Evolutionary conservation across 2,113 vertebrate genomes (phyloP).

Genomic region (Microcebus jonahi): DNA sequence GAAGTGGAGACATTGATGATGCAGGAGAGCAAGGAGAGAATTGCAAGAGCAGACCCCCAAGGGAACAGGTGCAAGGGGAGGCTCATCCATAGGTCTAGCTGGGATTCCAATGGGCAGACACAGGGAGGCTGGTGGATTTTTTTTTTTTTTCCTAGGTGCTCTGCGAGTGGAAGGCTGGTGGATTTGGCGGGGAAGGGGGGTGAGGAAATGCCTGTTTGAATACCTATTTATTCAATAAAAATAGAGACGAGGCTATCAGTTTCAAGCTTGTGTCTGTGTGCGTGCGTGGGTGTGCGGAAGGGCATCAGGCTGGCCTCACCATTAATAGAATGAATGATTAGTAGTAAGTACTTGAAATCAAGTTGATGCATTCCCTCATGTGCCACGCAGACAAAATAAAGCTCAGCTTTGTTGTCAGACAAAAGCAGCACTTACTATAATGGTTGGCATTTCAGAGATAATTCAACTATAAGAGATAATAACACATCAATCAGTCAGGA

Average conservation of each 20-base stretch:
- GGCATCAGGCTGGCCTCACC: neutral
- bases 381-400: neutral
- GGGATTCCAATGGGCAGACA: too few species aligned
- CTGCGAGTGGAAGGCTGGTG: too few species aligned
- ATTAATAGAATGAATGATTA: slow-evolving; percentile 43
- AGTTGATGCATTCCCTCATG: neutral
- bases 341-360: slow-evolving; percentile 40
- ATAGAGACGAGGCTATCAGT: neutral
- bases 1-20: neutral
- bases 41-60: neutral
- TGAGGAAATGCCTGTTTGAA: neutral
- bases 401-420: slow-evolving; percentile 53
- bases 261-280: neutral
- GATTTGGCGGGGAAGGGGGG: neutral
- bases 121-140: neutral
- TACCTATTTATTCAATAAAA: neutral
- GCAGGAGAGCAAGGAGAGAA: neutral
- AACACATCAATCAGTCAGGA: slow-evolving; percentile 68
- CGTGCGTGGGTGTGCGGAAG: neutral
- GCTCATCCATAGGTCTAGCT: neutral
- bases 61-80: fast-evolving
- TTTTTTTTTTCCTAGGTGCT: too few species aligned
- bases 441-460: slow-evolving; percentile 64
- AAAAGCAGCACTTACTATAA: slow-evolving; percentile 55
- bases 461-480: slow-evolving; percentile 65